Evolutionary conservation across 2,888 invertebrate species (phyloP), one percentile per base, ranked within the genome.

Genomic region (Elegia similella): DNA sequence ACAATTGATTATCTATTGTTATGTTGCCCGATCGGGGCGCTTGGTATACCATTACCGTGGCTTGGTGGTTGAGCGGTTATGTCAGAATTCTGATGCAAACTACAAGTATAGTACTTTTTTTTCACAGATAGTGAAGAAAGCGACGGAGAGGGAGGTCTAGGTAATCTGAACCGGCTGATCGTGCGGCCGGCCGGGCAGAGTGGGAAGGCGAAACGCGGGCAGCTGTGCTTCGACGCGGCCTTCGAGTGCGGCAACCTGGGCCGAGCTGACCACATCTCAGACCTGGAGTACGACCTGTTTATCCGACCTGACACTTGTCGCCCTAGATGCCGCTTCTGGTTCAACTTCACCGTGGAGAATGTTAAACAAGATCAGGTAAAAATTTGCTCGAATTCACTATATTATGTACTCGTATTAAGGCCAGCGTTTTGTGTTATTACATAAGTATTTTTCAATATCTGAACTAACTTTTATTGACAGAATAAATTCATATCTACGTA

Each of bases 271-370:
- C 94, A 98, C 68, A 94, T 99, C 69, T 96, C 96, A 6, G 98
- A 99, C 73, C 95, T 95, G 78, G 99, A 99, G 82, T 99, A 99
- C 84, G 99, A 99, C 88, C 92, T 99, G 54, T 99, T 96, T 86
- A 95, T 99, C 57, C 93, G 99, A 46, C 99, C 99, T 0, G 99
- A 99, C 83, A 99, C 98, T 0, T 98, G 98, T 83, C 96, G 98
- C 80, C 98, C 98, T 0, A 93, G 98, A 47, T 94, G 96, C 63
- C 92, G 99, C 52, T 95, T 99, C 69, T 99, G 99, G 99, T 99
- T 98, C 86, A 98, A 99, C 88, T 99, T 99, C 78, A 98, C 98
- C 0, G 98, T 99, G 42, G 98, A 98, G 82, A 99, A 99, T 81
- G 97, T 97, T 0, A 96, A 95, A 70, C 94, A 95, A 61, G 98